A percentile compares a stretch with the other conserved stretches of the same genome.
phyloP scores from a whole-genome alignment of 1,140 invertebrate genomes.

The Drosophila yakuba region DNA sequence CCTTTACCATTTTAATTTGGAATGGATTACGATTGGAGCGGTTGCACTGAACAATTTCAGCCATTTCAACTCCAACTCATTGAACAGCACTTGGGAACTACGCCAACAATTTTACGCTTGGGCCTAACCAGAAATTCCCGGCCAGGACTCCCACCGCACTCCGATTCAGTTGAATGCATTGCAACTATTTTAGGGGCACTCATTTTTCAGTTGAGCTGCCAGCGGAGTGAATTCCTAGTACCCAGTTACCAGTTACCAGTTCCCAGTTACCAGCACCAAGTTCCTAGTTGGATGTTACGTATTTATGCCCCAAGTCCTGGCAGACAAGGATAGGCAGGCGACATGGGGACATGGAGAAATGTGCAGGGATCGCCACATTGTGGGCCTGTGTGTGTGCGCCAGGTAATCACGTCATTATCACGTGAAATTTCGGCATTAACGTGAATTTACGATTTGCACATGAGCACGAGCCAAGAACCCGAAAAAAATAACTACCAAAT shows the following conservation, averaged over 20 bases:
- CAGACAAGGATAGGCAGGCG: conserved; percentile 25
- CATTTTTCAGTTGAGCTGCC: conserved; percentile 50
- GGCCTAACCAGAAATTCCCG: conserved; percentile 42
- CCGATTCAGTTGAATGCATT: conserved; percentile 41
- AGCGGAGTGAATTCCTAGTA: conserved; percentile 4
- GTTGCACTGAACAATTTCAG: conserved; percentile 22
- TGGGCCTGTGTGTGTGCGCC: conserved; percentile 41
- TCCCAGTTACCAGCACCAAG: not conserved
- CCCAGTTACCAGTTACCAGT: too few relatives aligned
- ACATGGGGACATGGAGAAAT: conserved; percentile 23
- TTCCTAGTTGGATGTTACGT: conserved; percentile 21
- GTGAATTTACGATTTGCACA: conserved; percentile 83
- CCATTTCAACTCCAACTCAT: conserved; percentile 49
- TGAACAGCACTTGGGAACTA: conserved; percentile 50
- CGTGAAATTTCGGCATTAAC: conserved; percentile 83
- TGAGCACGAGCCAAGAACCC: conserved; percentile 62
- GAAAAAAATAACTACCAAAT: conserved; percentile 33
- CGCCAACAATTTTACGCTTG: conserved; percentile 47
- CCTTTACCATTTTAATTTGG: conserved; percentile 1
- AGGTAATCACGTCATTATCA: conserved; percentile 84
- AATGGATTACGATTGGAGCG: conserved; percentile 1
- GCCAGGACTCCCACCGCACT: conserved; percentile 28
- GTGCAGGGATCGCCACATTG: conserved; percentile 62
- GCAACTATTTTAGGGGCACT: conserved; percentile 56
- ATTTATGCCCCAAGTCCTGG: conserved; percentile 36